Evolutionary conservation across 2,888 invertebrate species (phyloP), one percentile per base, ranked within the genome.

Genomic region (Athrips mouffetella): DNA sequence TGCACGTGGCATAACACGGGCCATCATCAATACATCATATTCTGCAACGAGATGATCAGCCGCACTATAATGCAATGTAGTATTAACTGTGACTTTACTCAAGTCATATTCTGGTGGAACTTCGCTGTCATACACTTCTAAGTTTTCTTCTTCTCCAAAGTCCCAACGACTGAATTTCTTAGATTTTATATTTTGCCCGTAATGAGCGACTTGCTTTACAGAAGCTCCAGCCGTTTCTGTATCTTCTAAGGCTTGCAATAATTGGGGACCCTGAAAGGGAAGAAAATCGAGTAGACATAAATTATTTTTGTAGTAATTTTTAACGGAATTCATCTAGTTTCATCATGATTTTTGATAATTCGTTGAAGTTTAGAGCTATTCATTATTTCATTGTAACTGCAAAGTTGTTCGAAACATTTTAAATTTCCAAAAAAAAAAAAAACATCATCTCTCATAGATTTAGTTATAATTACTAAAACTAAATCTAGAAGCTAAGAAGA

Each of bases 191-290:
- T 79, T 82, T 57, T 84, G 84, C 0, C 80, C 80, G 47, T 64
- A 84, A 52, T 81, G 82, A 0, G 72, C 80, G 0, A 76, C 20
- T 62, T 82, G 80, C 48, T 81, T 83, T 1, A 80, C 13, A 0
- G 83, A 59, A 7, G 70, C 76, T 2, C 83, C 82, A 3, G 10
- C 27, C 4, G 13, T 23, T 29, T 23, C 47, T 40, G 20, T 20
- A 7, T 13, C 18, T 25, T 11, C 20, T 8, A 3, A 10, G 16
- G 13, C 37, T 37, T 4, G n/a, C n/a, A 6, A 15, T 31, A 1
- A n/a, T 13, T 15, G 11, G 31, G n/a, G 15, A 31, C 3, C 15
- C n/a, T 20, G 20, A 18, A 10, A 37, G n/a, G n/a, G n/a, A n/a
- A n/a, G n/a, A 37, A 20, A 20, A 37, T 2, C 16, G 10, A 37